Conservation (phyloP, 2,797 vertebrate species). For the Micrastur ruficollis region DNA sequence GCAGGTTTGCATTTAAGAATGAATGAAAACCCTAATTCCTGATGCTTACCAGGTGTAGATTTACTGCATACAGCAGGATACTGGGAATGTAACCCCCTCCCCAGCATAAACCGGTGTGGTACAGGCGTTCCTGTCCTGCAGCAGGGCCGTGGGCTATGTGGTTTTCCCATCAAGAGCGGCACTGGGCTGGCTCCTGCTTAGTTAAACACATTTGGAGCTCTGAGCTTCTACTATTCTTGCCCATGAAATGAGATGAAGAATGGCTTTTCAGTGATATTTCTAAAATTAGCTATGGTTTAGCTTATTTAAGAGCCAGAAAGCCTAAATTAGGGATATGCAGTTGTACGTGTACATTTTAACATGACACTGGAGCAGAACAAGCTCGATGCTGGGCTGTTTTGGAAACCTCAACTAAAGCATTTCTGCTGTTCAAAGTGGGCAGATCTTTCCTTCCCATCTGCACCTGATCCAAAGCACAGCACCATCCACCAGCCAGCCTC, state of each 20-base stretch:
- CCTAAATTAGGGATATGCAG: background rate
- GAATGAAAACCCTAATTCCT: background rate
- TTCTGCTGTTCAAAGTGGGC: background rate
- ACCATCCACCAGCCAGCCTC: background rate
- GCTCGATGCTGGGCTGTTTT: background rate
- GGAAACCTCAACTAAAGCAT: background rate
- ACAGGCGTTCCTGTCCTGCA: background rate
- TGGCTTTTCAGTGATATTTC: background rate
- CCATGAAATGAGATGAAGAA: background rate
- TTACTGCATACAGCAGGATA: accelerated
- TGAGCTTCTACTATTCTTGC: background rate
- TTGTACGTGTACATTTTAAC: background rate
- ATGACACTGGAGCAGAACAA: background rate
- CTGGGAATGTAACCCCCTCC: background rate
- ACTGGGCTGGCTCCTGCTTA: background rate
- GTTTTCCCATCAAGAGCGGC: background rate
- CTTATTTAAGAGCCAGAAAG: constrained; percentile 7
- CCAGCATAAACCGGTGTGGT: background rate
- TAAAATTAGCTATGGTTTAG: background rate
- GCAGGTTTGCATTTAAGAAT: background rate
- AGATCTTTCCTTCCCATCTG: background rate
- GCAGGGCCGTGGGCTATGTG: background rate
- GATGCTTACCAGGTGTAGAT: background rate
- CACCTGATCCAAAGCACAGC: background rate
- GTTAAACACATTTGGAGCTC: background rate